Evolutionary conservation across 2,797 vertebrate genomes (phyloP), one percentile per base, ranked within the genome.

Genomic region (Pseudochaenichthys georgianus): DNA sequence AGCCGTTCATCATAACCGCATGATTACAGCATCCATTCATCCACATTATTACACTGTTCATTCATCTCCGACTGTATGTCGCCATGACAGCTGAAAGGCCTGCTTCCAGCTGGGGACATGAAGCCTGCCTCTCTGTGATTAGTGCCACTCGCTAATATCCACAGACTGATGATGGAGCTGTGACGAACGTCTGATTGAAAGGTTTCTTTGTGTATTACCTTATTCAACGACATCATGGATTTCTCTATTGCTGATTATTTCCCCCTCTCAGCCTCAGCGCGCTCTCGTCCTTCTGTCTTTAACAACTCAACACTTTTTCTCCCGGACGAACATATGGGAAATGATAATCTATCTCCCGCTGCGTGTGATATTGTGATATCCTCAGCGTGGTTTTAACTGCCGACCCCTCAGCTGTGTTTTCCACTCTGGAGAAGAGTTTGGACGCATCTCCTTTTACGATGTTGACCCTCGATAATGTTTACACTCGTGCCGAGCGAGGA

Each of bases 21-120:
- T 42, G 43, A 85, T 78, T 54, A 72, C 65, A 59, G 4, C 61
- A 9, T 73, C 73, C 65, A 77, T 77, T 83, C 62, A 75, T 73
- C 65, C 66, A 81, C 77, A 12, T 77, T 74, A 80, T 84, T 70
- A 65, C 46, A 11, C 64, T n/a, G 38, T 63, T 86, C 81, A 76
- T 76, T 81, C 75, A 72, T 83, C 58, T 63, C 61, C 70, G 3
- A 28, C 3, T 28, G 23, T 53, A 41, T 17, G 65, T 21, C 3
- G 59, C 57, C 48, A 66, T 83, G 65, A 65, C 53, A 55, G 74
- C 80, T 72, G 23, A 75, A 66, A 81, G 65, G 57, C 65, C 62
- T 2, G 63, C 42, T 67, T 74, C 64, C 58, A 81, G 54, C 62
- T 45, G 68, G 17, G 46, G 34, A 61, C 75, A 68, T 68, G 63